Percentiles rank a stretch among this genome's conserved stretches.
These are phyloP conservation scores for Diaperis boleti DNA, from an alignment of 2,888 invertebrate species.

Conservation along the genomic window DNA sequence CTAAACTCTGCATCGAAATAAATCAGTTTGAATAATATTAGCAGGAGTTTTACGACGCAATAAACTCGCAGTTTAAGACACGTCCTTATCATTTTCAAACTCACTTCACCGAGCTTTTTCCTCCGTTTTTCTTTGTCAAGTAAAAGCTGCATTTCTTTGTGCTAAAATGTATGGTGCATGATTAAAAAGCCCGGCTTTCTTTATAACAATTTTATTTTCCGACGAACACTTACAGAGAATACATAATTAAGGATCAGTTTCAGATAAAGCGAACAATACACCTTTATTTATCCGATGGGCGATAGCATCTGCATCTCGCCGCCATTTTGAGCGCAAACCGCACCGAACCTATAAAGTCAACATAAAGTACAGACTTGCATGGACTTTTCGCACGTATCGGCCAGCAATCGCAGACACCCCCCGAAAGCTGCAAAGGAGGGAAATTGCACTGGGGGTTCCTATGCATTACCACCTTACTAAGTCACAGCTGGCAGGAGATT, in stretches of 20 bases:
- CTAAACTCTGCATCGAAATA: conserved; percentile 27
- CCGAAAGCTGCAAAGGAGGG: too few species aligned
- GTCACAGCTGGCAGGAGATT: too few species aligned
- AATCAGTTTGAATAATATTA: conserved; percentile 45
- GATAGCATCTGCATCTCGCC: conserved; percentile 27
- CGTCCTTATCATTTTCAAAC: conserved; percentile 46
- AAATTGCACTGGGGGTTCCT: too few species aligned
- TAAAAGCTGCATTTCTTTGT: conserved; percentile 44
- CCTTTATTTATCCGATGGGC: conserved; percentile 28
- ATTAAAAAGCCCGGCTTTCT: conserved; percentile 42
- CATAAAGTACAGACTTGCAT: conserved; percentile 4
- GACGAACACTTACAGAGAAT: conserved; percentile 38
- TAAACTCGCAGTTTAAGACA: conserved; percentile 46
- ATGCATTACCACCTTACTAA: too few species aligned
- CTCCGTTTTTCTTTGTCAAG: conserved; percentile 42
- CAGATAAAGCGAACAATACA: conserved; percentile 38
- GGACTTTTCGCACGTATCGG: neutral
- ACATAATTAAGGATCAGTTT: conserved; percentile 42
- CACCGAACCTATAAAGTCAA: conserved; percentile 14
- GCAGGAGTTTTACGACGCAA: conserved; percentile 44
- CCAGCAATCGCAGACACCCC: too few species aligned
- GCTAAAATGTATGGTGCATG: conserved; percentile 45
- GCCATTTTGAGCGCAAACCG: conserved; percentile 27
- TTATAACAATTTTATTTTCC: conserved; percentile 39
- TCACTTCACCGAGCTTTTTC: conserved; percentile 43